Conservation (phyloP, 64 coral and sea anemone species). For the Exaiptasia diaphana region DNA sequence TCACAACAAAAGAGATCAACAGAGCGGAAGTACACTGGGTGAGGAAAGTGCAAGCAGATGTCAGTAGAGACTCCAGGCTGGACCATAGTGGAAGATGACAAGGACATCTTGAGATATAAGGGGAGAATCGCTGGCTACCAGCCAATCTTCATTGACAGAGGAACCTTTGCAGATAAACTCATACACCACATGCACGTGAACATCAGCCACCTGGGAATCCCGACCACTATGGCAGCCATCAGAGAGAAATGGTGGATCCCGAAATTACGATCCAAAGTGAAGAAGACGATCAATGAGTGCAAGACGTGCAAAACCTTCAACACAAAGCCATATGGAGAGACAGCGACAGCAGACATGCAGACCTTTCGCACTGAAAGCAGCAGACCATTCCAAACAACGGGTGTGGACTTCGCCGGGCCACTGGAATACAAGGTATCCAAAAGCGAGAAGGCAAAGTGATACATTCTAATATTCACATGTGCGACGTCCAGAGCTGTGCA, state of each 20-base stretch:
- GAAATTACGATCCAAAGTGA: slow-evolving; percentile 36
- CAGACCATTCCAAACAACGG: slow-evolving; percentile 14
- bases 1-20: slow-evolving; percentile 38
- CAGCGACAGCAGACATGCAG: slow-evolving; percentile 1
- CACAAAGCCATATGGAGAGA: not conserved
- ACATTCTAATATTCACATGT: not conserved
- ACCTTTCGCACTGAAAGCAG: slow-evolving; percentile 1
- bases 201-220: slow-evolving; percentile 27
- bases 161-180: slow-evolving; percentile 42
- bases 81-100: slow-evolving; percentile 32
- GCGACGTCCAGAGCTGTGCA: slow-evolving; percentile 60
- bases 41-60: slow-evolving; percentile 34
- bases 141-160: slow-evolving; percentile 29
- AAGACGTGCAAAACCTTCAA: slow-evolving; percentile 3
- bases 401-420: slow-evolving; percentile 9
- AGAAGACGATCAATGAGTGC: slow-evolving; percentile 34
- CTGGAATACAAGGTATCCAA: slow-evolving; percentile 33
- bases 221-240: slow-evolving; percentile 39
- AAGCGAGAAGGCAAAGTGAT: slow-evolving; percentile 14
- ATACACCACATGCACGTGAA: slow-evolving; percentile 1
- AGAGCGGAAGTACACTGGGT: slow-evolving; percentile 30
- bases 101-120: slow-evolving; percentile 38
- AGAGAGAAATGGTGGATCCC: slow-evolving; percentile 44
- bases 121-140: slow-evolving; percentile 37
- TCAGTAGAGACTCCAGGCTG: slow-evolving; percentile 35